Evolutionary conservation across 1,140 invertebrate species (phyloP), one percentile per base, ranked within the genome.

Genomic region (Meloidogyne exigua): DNA sequence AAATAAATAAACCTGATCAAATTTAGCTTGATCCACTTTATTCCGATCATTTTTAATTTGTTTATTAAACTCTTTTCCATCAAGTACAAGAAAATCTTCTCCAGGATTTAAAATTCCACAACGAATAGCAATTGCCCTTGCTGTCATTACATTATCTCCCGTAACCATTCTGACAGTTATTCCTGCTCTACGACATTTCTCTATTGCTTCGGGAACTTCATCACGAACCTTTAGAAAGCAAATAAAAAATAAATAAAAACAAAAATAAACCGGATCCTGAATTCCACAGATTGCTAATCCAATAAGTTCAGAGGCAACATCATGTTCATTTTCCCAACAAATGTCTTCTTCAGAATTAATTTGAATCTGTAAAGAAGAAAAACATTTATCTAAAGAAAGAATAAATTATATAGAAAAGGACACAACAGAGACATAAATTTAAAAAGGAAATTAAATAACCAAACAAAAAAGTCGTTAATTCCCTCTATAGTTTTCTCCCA

Each of bases 81-180:
- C 85, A 28, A 87, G 72, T 32, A 86, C 87, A 23, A 88, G 68
- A 65, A 76, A 88, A 68, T 88, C 85, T 23, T 88, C 87, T 66
- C 84, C 81, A 13, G 85, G 82, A 32, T 81, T 39, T 13, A 98
- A 88, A 82, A 99, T 99, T 64, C 96, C 95, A 90, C 96, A 99
- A 88, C 98, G 97, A 72, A 92, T 90, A 21, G 96, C 95, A 86
- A 99, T 99, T 18, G 86, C 84, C 7, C 86, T n/a, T 15, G 86
- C 86, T 2, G 86, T 87, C 62, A 88, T 85, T 39, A 87, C 87
- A 67, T 87, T 87, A 71, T 86, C 84, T 26, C 83, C 83, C 25
- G 96, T 99, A 39, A 99, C 96, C 96, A 99, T 99, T 73, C 97
- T 91, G 4, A 99, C 96, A 15, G 95, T 98, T 81, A 99, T 99